phyloP scores from a whole-genome alignment of 2,888 invertebrate species.

The Drosophila rellima region DNA sequence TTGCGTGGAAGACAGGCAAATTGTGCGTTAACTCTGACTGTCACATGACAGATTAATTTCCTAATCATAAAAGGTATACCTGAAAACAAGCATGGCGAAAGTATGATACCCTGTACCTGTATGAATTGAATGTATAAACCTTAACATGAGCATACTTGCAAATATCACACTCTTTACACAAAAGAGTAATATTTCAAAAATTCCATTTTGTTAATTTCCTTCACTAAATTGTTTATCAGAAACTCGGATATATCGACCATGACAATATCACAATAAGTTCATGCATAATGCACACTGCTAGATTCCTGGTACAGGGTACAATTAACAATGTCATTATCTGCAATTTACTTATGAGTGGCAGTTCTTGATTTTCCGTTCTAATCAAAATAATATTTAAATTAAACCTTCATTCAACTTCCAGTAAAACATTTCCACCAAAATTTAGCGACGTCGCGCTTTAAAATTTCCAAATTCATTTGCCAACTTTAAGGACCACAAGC shows the following conservation, averaged over 20 bases:
- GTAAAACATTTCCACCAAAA: neutral
- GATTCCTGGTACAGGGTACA: neutral
- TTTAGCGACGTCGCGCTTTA: neutral
- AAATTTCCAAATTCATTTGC: constrained; percentile 3
- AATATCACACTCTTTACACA: too few relatives aligned
- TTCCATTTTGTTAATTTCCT: too few relatives aligned
- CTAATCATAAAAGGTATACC: constrained; percentile 13
- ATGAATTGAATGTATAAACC: too few relatives aligned
- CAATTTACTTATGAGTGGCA: neutral
- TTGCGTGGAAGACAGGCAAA: constrained; percentile 62
- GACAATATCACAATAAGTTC: too few relatives aligned
- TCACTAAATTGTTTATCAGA: too few relatives aligned
- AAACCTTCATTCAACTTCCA: neutral
- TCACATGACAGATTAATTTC: constrained; percentile 42
- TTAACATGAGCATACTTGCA: too few relatives aligned
- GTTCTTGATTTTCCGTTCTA: neutral
- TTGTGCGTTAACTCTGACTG: constrained; percentile 49
- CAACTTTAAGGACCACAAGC: constrained; percentile 40
- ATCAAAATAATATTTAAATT: neutral
- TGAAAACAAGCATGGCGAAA: too few relatives aligned
- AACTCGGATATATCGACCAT: too few relatives aligned
- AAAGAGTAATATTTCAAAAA: too few relatives aligned
- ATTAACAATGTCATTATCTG: neutral
- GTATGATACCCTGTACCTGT: too few relatives aligned
- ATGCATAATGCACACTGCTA: too few relatives aligned